phyloP scores from a whole-genome alignment of 1,140 invertebrate species.

The Bombus terrestris region DNA sequence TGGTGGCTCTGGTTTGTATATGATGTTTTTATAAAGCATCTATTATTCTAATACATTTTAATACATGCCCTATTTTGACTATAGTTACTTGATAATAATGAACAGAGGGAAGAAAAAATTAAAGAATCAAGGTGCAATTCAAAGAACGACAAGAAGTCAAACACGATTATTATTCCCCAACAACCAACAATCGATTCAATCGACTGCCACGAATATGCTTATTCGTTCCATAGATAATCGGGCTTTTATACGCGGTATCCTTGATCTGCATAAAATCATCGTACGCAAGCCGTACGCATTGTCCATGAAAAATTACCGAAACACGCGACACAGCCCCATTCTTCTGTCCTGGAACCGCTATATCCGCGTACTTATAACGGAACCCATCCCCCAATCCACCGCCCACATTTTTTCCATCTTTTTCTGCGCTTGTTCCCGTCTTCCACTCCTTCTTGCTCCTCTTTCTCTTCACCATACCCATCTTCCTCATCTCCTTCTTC shows the following conservation, averaged over 20 bases:
- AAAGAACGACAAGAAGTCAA: no score
- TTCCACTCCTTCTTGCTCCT: background rate
- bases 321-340: constrained; percentile 61
- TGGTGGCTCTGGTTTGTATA: no score
- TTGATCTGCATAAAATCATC: constrained; percentile 49
- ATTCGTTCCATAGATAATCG: constrained; percentile 18
- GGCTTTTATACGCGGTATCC: constrained; percentile 8
- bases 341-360: constrained; percentile 52
- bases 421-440: background rate
- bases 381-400: constrained; percentile 42
- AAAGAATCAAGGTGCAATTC: background rate
- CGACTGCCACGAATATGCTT: background rate
- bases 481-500: background rate
- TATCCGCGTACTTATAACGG: constrained; percentile 73
- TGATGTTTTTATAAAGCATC: background rate
- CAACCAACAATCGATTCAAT: background rate
- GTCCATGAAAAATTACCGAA: constrained; percentile 67
- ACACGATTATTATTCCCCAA: background rate
- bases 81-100: background rate
- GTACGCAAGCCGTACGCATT: constrained; percentile 24
- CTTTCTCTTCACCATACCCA: background rate
- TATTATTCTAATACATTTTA: background rate
- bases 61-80: background rate
- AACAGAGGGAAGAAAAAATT: background rate
- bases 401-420: constrained; percentile 38